A percentile compares a stretch with the other conserved stretches of the same genome.
Evolutionary conservation across 2,888 invertebrate genomes (phyloP).

Genomic region (Urechis unicinctus): DNA sequence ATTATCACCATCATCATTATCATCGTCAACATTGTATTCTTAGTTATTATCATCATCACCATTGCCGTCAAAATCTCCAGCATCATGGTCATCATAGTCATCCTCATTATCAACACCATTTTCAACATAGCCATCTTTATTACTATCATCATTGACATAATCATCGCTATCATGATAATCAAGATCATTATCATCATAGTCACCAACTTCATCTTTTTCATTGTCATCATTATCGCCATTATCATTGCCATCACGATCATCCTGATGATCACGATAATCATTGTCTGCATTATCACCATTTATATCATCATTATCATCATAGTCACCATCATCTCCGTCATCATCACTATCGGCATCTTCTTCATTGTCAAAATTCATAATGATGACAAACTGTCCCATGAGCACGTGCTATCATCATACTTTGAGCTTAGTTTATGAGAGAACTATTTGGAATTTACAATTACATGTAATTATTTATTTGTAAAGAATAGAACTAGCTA

Average conservation of each 20-base stretch:
- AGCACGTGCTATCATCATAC: no score
- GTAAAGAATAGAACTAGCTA: no score
- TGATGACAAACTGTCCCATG: no score
- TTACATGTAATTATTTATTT: no score
- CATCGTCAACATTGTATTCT: conserved; percentile 13
- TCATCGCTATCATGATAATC: conserved; percentile 17
- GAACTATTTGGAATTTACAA: no score
- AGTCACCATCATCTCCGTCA: conserved; percentile 7
- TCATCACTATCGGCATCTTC: conserved; percentile 3
- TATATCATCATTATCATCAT: conserved; percentile 10
- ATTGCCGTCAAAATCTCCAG: conserved; percentile 19
- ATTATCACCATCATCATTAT: conserved; percentile 11
- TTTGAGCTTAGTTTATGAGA: no score
- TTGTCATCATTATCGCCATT: conserved; percentile 10
- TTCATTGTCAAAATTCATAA: no score
- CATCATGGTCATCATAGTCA: conserved; percentile 16
- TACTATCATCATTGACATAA: conserved; percentile 21
- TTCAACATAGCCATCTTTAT: conserved; percentile 21
- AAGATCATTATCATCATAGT: conserved; percentile 21
- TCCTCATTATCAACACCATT: conserved; percentile 22
- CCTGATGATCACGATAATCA: conserved; percentile 7
- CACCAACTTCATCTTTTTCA: conserved; percentile 15
- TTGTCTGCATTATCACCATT: conserved; percentile 10
- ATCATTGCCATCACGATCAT: conserved; percentile 11
- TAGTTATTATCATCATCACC: conserved; percentile 10